Evolutionary conservation across 2,113 vertebrate species (phyloP).

Genomic region (Pterophyllum scalare): DNA sequence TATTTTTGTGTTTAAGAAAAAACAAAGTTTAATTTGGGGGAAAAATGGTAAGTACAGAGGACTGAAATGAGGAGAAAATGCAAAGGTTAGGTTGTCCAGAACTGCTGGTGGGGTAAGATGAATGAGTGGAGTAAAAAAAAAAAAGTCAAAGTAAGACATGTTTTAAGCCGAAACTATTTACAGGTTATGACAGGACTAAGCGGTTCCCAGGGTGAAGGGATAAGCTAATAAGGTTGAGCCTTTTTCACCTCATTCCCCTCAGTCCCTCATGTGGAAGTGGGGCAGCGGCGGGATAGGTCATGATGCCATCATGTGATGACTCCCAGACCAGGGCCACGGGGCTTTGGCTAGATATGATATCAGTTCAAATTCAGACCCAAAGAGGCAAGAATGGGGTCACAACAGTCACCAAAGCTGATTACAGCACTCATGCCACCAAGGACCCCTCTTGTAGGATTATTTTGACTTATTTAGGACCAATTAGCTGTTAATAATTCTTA

Average conservation of each 20-base stretch:
- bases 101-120: slow-evolving; percentile 6
- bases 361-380: slow-evolving; percentile 70
- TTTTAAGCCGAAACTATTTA: slow-evolving; percentile 66
- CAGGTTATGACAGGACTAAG: slow-evolving; percentile 67
- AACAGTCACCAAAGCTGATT: slow-evolving; percentile 80
- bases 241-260: slow-evolving; percentile 69
- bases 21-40: neutral
- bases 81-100: neutral
- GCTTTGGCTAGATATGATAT: slow-evolving; percentile 76
- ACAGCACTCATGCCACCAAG: slow-evolving; percentile 58
- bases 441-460: slow-evolving; percentile 68
- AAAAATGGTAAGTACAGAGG: neutral
- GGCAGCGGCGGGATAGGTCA: slow-evolving; percentile 56
- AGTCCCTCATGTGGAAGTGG: slow-evolving; percentile 70
- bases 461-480: slow-evolving; percentile 74
- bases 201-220: slow-evolving; percentile 79
- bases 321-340: slow-evolving; percentile 43
- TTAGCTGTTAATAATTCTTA: slow-evolving; percentile 81
- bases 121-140: slow-evolving; percentile 24
- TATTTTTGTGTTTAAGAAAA: neutral
- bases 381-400: slow-evolving; percentile 73
- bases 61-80: neutral
- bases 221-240: slow-evolving; percentile 71
- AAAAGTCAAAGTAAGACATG: slow-evolving; percentile 56
- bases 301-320: slow-evolving; percentile 77